phyloP scores from a whole-genome alignment of 2,113 vertebrate genomes.

The Phycodurus eques region DNA sequence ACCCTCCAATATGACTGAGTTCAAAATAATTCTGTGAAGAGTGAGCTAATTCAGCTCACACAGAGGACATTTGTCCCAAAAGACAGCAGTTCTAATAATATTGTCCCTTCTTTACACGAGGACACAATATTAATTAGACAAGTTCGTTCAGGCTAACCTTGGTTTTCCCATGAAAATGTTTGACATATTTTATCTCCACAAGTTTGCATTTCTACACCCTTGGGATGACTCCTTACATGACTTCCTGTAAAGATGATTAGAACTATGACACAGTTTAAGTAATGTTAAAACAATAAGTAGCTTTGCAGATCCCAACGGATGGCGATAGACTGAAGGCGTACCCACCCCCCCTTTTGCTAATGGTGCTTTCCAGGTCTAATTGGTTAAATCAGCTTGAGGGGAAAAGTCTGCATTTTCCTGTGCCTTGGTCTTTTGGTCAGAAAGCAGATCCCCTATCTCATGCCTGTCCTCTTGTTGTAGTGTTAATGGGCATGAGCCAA shows the following conservation, averaged over 20 bases:
- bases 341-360: not conserved
- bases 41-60: conserved; percentile 18
- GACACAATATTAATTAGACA: conserved; percentile 71
- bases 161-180: conserved; percentile 62
- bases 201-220: conserved; percentile 42
- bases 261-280: conserved; percentile 72
- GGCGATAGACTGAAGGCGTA: conserved; percentile 33
- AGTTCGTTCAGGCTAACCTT: conserved; percentile 64
- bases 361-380: conserved; percentile 63
- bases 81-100: conserved; percentile 63
- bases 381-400: conserved; percentile 66
- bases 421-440: conserved; percentile 46
- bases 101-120: conserved; percentile 55
- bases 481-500: conserved; percentile 77
- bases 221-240: conserved; percentile 44
- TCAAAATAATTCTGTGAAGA: no score
- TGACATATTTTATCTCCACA: conserved; percentile 58
- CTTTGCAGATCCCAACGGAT: conserved; percentile 59
- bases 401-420: conserved; percentile 26
- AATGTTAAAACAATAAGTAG: conserved; percentile 71
- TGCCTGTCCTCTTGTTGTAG: conserved; percentile 59
- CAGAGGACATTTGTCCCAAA: conserved; percentile 39
- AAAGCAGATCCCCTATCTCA: conserved; percentile 39
- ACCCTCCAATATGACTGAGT: no score
- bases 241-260: conserved; percentile 67